These are phyloP conservation scores for Zosterops lateralis DNA, from an alignment of 2,113 vertebrate species.

Conservation along the genomic window DNA sequence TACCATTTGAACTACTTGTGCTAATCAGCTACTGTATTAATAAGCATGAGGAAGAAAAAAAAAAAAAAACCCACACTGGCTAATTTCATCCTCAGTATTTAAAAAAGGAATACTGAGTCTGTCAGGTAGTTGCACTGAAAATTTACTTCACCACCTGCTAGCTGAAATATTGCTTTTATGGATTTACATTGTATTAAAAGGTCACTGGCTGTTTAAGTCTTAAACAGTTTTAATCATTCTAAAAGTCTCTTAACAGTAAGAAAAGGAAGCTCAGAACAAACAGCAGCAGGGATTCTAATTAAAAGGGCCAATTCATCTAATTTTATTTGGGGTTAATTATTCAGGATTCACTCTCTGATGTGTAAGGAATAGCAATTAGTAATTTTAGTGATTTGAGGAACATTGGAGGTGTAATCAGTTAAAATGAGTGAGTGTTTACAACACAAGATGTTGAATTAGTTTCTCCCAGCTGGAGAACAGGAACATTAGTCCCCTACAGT, in stretches of 20 bases:
- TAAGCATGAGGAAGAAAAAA: background rate
- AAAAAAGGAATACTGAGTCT: constrained; percentile 66
- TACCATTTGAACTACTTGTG: constrained; percentile 38
- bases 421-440: constrained; percentile 87
- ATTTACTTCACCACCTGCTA: constrained; percentile 77
- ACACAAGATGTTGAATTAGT: constrained; percentile 80
- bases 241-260: constrained; percentile 79
- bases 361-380: constrained; percentile 93
- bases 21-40: constrained; percentile 57
- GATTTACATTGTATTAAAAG: constrained; percentile 82
- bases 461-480: constrained; percentile 78
- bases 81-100: constrained; percentile 49
- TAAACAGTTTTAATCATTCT: constrained; percentile 82
- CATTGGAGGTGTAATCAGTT: constrained; percentile 89
- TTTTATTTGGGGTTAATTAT: constrained; percentile 96
- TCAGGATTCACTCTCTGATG: constrained; percentile 89
- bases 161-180: constrained; percentile 80
- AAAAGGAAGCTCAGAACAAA: constrained; percentile 81
- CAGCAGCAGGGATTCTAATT: constrained; percentile 91
- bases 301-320: constrained; percentile 90
- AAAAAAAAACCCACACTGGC: background rate
- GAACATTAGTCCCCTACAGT: constrained; percentile 75
- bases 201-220: constrained; percentile 82
- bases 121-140: constrained; percentile 76
- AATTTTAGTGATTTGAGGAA: constrained; percentile 92